phyloP scores from a whole-genome alignment of 2,113 vertebrate genomes.

The Clinocottus analis region DNA sequence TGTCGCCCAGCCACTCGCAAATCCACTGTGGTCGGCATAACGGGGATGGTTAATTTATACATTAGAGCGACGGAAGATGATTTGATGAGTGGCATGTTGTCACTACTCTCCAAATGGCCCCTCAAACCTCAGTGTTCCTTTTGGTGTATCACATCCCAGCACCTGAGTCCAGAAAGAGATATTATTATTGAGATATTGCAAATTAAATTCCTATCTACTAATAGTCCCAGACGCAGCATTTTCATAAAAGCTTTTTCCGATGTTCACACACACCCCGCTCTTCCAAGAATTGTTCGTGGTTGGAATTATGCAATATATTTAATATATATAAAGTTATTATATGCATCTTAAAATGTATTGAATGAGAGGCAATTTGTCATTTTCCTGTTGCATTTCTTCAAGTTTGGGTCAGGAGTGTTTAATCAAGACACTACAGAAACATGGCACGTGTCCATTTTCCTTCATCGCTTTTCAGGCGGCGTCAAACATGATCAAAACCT shows the following conservation, averaged over 20 bases:
- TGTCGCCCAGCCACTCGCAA: constrained; percentile 71
- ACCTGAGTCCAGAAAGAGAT: constrained; percentile 35
- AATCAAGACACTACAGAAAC: constrained; percentile 34
- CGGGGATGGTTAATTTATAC: constrained; percentile 76
- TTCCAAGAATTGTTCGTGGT: constrained; percentile 67
- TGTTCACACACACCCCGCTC: constrained; percentile 36
- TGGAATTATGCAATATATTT: constrained; percentile 51
- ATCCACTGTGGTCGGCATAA: constrained; percentile 76
- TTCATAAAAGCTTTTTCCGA: constrained; percentile 35
- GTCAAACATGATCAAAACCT: not conserved
- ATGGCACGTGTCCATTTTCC: constrained; percentile 18
- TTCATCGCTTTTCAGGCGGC: constrained; percentile 13
- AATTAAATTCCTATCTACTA: constrained; percentile 21
- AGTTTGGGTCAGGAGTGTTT: constrained; percentile 19
- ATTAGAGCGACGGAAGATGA: constrained; percentile 73
- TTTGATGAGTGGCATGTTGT: constrained; percentile 76
- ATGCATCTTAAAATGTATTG: constrained; percentile 28
- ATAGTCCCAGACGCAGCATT: constrained; percentile 30
- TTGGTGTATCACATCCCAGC: constrained; percentile 43
- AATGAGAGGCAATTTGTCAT: constrained; percentile 20
- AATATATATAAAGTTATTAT: too few relatives aligned
- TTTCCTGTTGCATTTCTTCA: not conserved
- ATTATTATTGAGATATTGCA: constrained; percentile 15
- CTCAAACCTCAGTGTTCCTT: constrained; percentile 49
- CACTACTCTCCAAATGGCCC: constrained; percentile 64